phyloP scores from a whole-genome alignment of 1,140 invertebrate genomes.

The Gerris buenoi region DNA sequence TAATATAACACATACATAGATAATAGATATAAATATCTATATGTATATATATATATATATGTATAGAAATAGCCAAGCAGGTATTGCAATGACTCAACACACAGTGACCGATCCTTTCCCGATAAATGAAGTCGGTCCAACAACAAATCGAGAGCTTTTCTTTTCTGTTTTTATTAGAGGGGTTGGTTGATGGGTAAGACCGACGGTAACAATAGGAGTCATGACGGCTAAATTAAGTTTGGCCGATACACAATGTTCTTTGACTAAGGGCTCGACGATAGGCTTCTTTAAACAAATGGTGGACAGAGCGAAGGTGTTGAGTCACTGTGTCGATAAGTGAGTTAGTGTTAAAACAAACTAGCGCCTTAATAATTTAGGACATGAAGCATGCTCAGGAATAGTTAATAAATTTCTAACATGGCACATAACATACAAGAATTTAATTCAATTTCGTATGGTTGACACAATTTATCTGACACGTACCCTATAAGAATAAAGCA shows the following conservation, averaged over 20 bases:
- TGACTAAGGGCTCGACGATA: no score
- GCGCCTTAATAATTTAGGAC: neutral
- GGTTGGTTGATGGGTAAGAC: no score
- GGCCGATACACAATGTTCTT: no score
- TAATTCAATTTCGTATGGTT: neutral
- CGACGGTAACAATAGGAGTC: no score
- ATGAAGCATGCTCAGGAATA: slow-evolving; percentile 4
- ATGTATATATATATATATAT: neutral
- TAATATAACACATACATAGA: neutral
- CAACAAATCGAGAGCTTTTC: no score
- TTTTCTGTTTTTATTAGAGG: no score
- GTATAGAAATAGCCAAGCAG: neutral
- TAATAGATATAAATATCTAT: no score
- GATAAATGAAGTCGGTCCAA: no score
- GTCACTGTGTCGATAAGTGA: neutral
- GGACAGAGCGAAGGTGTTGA: neutral
- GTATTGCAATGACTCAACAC: neutral
- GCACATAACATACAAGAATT: slow-evolving; percentile 5
- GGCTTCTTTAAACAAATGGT: no score
- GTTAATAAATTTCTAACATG: neutral
- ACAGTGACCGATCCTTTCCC: slow-evolving; percentile 3
- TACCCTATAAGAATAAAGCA: neutral
- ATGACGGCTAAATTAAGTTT: no score
- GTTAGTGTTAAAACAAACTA: neutral
- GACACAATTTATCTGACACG: neutral